These are phyloP conservation scores for Tipula unca DNA, from an alignment of 2,888 invertebrate species.

Conservation along the genomic window DNA sequence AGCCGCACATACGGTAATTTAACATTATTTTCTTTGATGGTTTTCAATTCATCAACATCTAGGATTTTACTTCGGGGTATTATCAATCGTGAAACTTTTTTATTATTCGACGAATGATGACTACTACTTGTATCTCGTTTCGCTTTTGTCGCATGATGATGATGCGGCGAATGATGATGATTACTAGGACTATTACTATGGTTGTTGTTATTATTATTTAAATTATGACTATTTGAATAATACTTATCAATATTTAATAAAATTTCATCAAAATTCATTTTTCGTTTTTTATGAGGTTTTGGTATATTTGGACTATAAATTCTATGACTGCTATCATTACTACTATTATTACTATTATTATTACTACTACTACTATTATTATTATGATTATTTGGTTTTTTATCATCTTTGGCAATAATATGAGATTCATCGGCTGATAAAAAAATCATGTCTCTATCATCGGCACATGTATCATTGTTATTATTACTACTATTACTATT, in stretches of 20 bases:
- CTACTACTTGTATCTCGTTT: background rate
- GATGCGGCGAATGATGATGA: background rate
- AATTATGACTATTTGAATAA: constrained; percentile 18
- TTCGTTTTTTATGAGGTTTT: constrained; percentile 19
- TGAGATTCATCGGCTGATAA: constrained; percentile 17
- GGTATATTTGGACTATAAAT: background rate
- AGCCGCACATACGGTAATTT: constrained; percentile 14
- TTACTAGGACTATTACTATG: background rate
- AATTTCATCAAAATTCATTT: constrained; percentile 23
- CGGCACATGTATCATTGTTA: background rate
- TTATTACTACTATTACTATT: background rate
- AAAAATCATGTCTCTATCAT: background rate
- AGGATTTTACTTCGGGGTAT: constrained; percentile 17
- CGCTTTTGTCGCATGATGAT: background rate
- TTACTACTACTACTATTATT: background rate
- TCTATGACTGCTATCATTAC: background rate
- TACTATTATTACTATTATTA: background rate
- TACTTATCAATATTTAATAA: constrained; percentile 22
- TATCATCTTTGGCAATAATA: constrained; percentile 18
- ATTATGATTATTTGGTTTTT: background rate
- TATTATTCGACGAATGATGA: background rate
- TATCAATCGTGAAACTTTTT: background rate
- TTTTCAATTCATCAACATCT: constrained; percentile 1
- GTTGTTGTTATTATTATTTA: background rate
- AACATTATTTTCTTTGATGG: constrained; percentile 9